Base-by-base conservation (phyloP, 2,888 invertebrate species). In the Orchesellides sinensis region DNA sequence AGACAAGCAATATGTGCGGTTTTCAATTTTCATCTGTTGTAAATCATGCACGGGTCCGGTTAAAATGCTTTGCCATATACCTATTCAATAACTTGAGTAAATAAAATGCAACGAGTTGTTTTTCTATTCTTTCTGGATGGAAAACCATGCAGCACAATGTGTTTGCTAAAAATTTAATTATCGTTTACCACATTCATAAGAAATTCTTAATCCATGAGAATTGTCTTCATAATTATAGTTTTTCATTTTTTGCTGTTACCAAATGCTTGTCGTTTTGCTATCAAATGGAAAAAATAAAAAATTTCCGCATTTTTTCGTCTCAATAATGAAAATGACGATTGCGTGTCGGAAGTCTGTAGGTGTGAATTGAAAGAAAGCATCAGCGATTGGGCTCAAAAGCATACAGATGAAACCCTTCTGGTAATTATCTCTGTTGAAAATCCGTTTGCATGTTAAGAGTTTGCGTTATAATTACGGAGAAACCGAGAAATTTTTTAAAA, bases 321-420 rank as follows among this genome's bases (percentile, higher is more conserved):
- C 23, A 52, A 69, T 66, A 80, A 80, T 80, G 80, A 80, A 73
- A 80, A 80, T 80, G 80, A 80, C 80, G 72, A 72, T 80, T 80
- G 80, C 80, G 80, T 80, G 80, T 80, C 80, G 80, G 80, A 80
- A 80, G 80, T 80, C 66, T 80, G 45, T 80, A 80, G 73, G 80
- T 80, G 80, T 80, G 80, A 80, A 80, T 73, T 65, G 49, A 80
- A 80, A 80, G 80, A 80, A 80, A 80, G 80, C 73, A 80, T 80
- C 17, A 68, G 47, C 80, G 68, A 80, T 72, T 79, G 70, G 32
- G 19, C 32, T 70, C 12, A 59, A 63, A 68, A 47, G 69, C 32
- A 61, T 23, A 25, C n/a, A n/a, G n/a, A n/a, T n/a, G 59, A 73
- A 80, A 32, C 80, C 73, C 80, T 73, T 73, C 72, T 80, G 73